phyloP scores from a whole-genome alignment of 2,888 invertebrate genomes.

The Terebella lapidaria region DNA sequence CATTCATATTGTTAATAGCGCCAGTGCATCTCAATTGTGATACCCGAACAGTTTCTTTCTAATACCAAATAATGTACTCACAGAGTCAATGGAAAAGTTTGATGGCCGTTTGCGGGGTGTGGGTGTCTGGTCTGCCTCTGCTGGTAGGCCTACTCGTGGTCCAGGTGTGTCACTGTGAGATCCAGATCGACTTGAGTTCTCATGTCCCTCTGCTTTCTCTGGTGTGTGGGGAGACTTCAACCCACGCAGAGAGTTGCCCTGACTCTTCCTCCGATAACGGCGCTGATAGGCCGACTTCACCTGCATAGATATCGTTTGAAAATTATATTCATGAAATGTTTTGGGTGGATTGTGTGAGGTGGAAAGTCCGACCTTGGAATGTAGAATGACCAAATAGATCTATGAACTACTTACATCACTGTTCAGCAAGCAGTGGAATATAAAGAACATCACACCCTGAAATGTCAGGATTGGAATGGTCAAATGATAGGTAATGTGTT shows the following conservation, averaged over 20 bases:
- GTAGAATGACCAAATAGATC: too few species aligned
- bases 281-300: not conserved
- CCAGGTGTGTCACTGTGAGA: not conserved
- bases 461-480: too few species aligned
- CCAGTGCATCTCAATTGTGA: too few species aligned
- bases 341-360: too few species aligned
- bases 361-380: too few species aligned
- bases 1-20: too few species aligned
- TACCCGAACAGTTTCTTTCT: too few species aligned
- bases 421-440: conserved; percentile 44
- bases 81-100: not conserved
- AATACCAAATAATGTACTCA: not conserved
- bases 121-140: not conserved
- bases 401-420: conserved; percentile 40
- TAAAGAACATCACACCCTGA: conserved; percentile 44
- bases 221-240: too few species aligned
- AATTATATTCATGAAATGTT: too few species aligned
- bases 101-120: not conserved
- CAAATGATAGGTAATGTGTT: not conserved
- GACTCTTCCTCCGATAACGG: not conserved
- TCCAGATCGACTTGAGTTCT: not conserved
- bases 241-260: not conserved
- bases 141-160: not conserved
- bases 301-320: too few species aligned
- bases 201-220: not conserved